Base-by-base conservation (phyloP, 2,888 invertebrate genomes). In the Drosophila lacicola region DNA sequence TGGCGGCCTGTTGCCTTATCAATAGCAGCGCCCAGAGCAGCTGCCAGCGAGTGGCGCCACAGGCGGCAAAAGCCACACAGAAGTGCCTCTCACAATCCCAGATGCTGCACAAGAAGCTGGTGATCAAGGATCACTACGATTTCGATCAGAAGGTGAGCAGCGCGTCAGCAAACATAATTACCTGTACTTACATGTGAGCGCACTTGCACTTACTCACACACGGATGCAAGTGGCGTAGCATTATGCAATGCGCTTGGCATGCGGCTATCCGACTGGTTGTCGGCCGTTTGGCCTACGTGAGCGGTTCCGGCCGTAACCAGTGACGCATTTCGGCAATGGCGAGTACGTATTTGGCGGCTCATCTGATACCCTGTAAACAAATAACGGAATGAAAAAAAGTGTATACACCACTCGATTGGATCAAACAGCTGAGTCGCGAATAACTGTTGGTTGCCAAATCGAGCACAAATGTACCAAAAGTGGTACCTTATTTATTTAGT, bases 111-210 rank as follows among this genome's bases (percentile, higher is more conserved):
- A 92, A 91, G 63, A 90, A 90, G 70, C 90, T 94, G 80, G 83
- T 93, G 82, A 95, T 96, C 78, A 95, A 95, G 88, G 95, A 95
- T 91, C 95, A 96, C 89, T 95, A 95, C 68, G 96, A 96, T 79
- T 96, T 96, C 91, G 94, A 96, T 72, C 94, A 94, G 79, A 96
- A 96, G 94, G 96, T 95, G 86, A 89, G 91, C 72, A 29, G 9
- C 2, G 9, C 2, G 2, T 14, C 14, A 8, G 6, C 17, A 13
- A 14, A 11, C 11, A 6, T 29, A 9, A n/a, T 13, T 54, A 9
- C 13, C 10, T 34, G 33, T 57, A 50, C 49, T 45, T 50, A 36
- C 34, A 46, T 60, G 34, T 36, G 36, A 33, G 21, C 13, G 49
- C 39, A 57, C 25, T 25, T 25, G 17, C 41, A 41, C 0, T 21